A percentile compares a stretch with the other conserved stretches of the same genome.
Conservation (phyloP, 2,797 vertebrate genomes). For the Podarcis lilfordi region DNA sequence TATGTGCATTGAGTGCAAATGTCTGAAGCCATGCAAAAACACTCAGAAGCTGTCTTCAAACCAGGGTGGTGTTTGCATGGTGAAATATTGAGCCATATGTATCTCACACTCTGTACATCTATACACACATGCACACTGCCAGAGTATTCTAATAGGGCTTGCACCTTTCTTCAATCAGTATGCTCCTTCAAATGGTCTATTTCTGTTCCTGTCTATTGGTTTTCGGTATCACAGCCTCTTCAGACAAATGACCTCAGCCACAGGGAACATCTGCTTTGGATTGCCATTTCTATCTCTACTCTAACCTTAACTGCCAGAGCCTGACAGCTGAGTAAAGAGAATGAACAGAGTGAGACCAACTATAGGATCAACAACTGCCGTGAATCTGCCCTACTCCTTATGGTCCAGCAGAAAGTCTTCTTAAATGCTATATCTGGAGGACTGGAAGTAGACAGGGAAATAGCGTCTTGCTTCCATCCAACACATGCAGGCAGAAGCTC, state of each 20-base stretch:
- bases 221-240: background rate
- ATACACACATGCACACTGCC: too few species aligned
- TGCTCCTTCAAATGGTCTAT: background rate
- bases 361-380: background rate
- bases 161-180: too few species aligned
- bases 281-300: background rate
- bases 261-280: background rate
- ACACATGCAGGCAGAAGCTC: too few species aligned
- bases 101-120: too few species aligned
- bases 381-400: background rate
- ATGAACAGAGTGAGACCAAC: background rate
- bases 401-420: background rate
- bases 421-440: background rate
- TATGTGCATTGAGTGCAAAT: too few species aligned
- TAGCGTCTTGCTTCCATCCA: too few species aligned
- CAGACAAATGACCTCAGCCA: background rate
- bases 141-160: too few species aligned
- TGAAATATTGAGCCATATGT: too few species aligned
- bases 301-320: background rate
- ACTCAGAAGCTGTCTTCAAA: too few species aligned
- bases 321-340: background rate
- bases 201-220: background rate
- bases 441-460: background rate
- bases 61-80: too few species aligned
- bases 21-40: too few species aligned